Evolutionary conservation across 2,888 invertebrate species (phyloP).

Genomic region (Sminthurides aquaticus): DNA sequence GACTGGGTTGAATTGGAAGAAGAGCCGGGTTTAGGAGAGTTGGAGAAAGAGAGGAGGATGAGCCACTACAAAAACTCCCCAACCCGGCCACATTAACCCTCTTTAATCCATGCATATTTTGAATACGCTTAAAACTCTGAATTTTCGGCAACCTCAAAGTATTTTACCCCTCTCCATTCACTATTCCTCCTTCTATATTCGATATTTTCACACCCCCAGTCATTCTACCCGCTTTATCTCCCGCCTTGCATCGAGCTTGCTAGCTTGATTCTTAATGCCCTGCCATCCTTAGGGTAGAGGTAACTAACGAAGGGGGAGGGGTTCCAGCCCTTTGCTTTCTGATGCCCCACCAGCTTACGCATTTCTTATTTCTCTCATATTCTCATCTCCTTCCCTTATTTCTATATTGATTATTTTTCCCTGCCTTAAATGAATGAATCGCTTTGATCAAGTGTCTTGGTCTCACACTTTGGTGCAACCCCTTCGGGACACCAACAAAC

Average conservation of each 20-base stretch:
- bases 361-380: background rate
- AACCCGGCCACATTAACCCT: background rate
- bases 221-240: too few species aligned
- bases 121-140: background rate
- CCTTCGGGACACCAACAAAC: background rate
- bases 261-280: too few species aligned
- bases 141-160: background rate
- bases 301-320: too few species aligned
- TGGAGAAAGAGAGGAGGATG: too few species aligned
- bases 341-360: too few species aligned
- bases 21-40: too few species aligned
- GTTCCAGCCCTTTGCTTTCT: too few species aligned
- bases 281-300: too few species aligned
- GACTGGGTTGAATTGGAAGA: too few species aligned
- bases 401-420: conserved; percentile 31
- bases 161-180: background rate
- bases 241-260: too few species aligned
- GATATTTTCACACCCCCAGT: background rate
- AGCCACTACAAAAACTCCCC: too few species aligned
- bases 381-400: background rate
- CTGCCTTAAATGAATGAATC: conserved; percentile 33
- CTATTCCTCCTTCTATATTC: too few species aligned
- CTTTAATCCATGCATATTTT: background rate
- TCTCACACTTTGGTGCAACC: conserved; percentile 11
- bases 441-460: conserved; percentile 32